Evolutionary conservation across 1,140 invertebrate species (phyloP), one percentile per base, ranked within the genome.

Genomic region (Pseudomyrmex gracilis): DNA sequence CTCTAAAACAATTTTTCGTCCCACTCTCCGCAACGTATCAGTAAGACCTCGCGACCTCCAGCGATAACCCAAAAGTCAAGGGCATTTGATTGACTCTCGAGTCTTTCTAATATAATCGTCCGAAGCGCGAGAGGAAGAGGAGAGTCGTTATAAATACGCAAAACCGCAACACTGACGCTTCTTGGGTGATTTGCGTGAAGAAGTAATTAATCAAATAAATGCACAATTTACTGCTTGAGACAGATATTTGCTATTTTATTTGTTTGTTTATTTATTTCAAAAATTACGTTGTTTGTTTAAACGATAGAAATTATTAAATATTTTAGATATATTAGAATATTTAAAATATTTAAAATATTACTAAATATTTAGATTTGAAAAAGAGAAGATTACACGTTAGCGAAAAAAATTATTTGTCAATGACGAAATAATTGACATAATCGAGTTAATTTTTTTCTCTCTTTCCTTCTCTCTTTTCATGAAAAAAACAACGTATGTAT

Each of bases 41-140:
- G 43, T 20, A 61, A 55, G 89, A 91, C 91, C 92, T 86, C 80
- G 87, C 80, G 89, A 92, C 92, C 88, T 68, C 78, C 24, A n/a
- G 57, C 86, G 93, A 93, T 93, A 93, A 93, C 92, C 93, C 88
- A 91, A 90, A 89, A 91, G 92, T 93, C 93, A 93, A 93, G 93
- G 93, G 91, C 92, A 91, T 73, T 77, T 71, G 85, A 85, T 89
- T 85, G 83, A 83, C 45, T 91, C 87, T 89, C 84, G 89, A 88
- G 86, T 87, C 87, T 86, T 68, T 61, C 13, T 24, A 87, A 89
- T 7, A 5, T 89, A 88, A 84, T 43, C 43, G 22, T 57, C 2
- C 13, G 60, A 53, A 70, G 47, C 20, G 76, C 66, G n/a, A 58
- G 4, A 15, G 47, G 53, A 20, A 70, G 9, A 17, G 34, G 43